Conservation (phyloP, 1,140 invertebrate genomes). For the Branchinecta lindahli region DNA sequence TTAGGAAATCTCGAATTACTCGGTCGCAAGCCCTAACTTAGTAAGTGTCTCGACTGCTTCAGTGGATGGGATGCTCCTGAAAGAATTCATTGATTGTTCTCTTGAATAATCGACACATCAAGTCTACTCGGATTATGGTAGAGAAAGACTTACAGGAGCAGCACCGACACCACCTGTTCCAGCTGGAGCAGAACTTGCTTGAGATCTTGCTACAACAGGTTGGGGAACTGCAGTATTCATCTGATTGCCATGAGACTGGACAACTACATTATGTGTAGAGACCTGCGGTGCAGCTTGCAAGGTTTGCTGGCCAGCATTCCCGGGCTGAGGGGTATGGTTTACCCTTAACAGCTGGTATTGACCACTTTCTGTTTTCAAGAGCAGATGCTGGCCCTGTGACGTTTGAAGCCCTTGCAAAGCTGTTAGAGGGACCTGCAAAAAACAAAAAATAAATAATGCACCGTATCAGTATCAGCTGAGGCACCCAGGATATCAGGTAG, state of each 20-base stretch:
- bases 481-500: no score
- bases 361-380: conserved; percentile 88
- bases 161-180: not conserved
- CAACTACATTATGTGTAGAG: not conserved
- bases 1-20: no score
- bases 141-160: no score
- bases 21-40: no score
- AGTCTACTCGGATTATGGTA: no score
- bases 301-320: conserved; percentile 8
- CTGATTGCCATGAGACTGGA: not conserved
- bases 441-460: conserved; percentile 11
- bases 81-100: no score
- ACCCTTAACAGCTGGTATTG: conserved; percentile 79
- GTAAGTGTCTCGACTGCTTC: no score
- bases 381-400: conserved; percentile 64
- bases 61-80: no score
- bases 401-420: conserved; percentile 60
- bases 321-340: conserved; percentile 44
- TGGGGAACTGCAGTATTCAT: not conserved
- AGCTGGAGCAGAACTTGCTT: not conserved
- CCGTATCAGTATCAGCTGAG: no score
- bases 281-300: conserved; percentile 14
- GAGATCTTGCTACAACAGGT: not conserved
- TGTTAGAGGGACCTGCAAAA: conserved; percentile 25
- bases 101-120: no score